Conservation (phyloP, 2,113 vertebrate genomes). For the Tichodroma muraria region DNA sequence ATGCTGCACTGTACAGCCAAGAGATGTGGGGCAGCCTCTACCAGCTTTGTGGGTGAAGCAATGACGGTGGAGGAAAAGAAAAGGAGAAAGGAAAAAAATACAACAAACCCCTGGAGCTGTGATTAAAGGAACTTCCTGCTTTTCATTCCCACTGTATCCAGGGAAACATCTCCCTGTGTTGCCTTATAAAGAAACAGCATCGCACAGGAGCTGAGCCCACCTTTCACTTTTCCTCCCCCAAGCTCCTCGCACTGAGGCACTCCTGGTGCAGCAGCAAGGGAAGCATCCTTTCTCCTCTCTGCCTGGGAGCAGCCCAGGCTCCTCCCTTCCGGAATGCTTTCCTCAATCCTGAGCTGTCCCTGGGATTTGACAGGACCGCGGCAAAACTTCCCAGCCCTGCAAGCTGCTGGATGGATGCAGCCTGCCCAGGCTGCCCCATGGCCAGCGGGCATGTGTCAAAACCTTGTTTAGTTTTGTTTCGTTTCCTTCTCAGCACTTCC, state of each 20-base stretch:
- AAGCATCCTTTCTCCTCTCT: not conserved
- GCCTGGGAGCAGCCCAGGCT: too few species aligned
- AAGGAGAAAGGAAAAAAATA: not conserved
- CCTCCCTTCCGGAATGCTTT: not conserved
- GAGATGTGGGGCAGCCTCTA: not conserved
- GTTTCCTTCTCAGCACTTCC: constrained; percentile 4
- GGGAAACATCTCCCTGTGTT: not conserved
- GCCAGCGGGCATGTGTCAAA: not conserved
- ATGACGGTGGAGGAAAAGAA: not conserved
- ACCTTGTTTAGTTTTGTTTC: not conserved
- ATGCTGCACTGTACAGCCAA: not conserved
- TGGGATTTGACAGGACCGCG: not conserved
- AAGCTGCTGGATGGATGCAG: not conserved
- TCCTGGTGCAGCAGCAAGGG: not conserved
- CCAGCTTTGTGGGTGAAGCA: not conserved
- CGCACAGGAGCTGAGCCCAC: not conserved
- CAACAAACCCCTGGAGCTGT: not conserved
- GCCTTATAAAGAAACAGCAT: not conserved
- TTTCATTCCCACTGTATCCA: constrained; percentile 19
- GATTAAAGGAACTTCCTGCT: not conserved
- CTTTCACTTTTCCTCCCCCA: not conserved
- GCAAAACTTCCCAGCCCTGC: not conserved
- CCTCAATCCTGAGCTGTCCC: not conserved
- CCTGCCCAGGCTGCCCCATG: not conserved
- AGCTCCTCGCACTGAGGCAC: not conserved